These are phyloP conservation scores for Nasonia oneida DNA, from an alignment of 2,888 invertebrate species.

Conservation along the genomic window DNA sequence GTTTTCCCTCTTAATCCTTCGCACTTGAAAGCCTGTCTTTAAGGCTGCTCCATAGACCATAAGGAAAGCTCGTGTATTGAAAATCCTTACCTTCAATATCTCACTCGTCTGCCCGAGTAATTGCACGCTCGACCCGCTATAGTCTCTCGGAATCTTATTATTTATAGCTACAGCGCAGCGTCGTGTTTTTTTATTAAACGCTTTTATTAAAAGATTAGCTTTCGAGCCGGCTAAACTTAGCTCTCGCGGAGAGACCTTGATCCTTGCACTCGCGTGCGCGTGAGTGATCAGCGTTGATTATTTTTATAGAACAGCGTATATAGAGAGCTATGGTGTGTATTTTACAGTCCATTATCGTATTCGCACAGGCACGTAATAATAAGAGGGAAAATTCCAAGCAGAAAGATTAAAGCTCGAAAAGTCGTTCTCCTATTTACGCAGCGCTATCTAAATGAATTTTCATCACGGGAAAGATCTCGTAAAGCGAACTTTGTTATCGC, in stretches of 20 bases:
- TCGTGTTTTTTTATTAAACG: background rate
- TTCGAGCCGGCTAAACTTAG: background rate
- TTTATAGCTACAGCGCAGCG: background rate
- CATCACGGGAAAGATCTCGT: slow-evolving; percentile 18
- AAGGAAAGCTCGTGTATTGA: slow-evolving; percentile 24
- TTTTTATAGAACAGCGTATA: background rate
- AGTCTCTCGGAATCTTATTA: background rate
- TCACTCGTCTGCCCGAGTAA: background rate
- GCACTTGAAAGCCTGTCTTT: slow-evolving; percentile 46
- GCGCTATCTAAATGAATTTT: slow-evolving; percentile 45
- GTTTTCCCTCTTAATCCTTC: slow-evolving; percentile 45
- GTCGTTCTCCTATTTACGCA: background rate
- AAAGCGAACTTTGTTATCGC: slow-evolving; percentile 23
- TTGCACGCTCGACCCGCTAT: background rate
- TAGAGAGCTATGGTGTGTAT: background rate
- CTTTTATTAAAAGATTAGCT: background rate
- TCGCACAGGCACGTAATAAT: no score
- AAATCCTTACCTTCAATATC: slow-evolving; percentile 40
- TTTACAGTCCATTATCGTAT: background rate
- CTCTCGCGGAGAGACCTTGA: background rate
- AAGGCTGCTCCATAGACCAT: slow-evolving; percentile 37
- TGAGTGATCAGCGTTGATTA: background rate
- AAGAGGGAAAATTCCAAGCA: background rate
- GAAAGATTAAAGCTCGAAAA: background rate
- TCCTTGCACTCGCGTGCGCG: background rate